Base-by-base conservation (phyloP, 2,888 invertebrate genomes). In the Parnassius glacialis region DNA sequence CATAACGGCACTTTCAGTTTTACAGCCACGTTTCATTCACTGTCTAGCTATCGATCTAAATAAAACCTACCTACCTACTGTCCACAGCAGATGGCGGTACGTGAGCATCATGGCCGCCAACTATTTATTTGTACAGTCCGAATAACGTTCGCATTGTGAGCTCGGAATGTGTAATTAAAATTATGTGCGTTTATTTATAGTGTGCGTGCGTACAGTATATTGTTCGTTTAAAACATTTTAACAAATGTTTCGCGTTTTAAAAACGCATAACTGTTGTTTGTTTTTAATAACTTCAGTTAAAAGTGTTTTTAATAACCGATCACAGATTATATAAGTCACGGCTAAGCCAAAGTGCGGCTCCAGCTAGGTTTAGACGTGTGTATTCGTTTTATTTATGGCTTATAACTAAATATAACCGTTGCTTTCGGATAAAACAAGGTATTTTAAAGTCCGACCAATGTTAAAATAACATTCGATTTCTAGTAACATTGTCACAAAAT, bases 11-110 rank as follows among this genome's bases (percentile, higher is more conserved):
- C 50, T 60, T 54, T 60, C 52, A 65, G 56, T 63, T 61, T 54
- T 44, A 50, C 43, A 20, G 44, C 12, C 13, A 20, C n/a, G 47
- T 52, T 47, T 50, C 47, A 57, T 58, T 34, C 41, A 55, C 25
- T 54, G 16, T 41, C 54, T 55, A 42, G 9, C 48, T 44, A 34
- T 34, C 34, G 34, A 34, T 34, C 7, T 50, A 61, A 51, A 54
- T 59, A 59, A 61, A 54, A 47, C 45, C 58, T 45, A 16, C 59
- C 13, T 53, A 34, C 59, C 13, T 53, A 34, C 45, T n/a, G 13
- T 59, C 51, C 48, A 45, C 62, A 73, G 75, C 71, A 79, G 79
- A 80, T 79, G 79, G 75, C 78, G 77, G 66, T 74, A 65, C 62
- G 63, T 63, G 13, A 58, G 61, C 64, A 61, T 65, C 65, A 71